These are phyloP conservation scores for Orthosia cruda DNA, from an alignment of 2,888 invertebrate genomes.

Conservation along the genomic window DNA sequence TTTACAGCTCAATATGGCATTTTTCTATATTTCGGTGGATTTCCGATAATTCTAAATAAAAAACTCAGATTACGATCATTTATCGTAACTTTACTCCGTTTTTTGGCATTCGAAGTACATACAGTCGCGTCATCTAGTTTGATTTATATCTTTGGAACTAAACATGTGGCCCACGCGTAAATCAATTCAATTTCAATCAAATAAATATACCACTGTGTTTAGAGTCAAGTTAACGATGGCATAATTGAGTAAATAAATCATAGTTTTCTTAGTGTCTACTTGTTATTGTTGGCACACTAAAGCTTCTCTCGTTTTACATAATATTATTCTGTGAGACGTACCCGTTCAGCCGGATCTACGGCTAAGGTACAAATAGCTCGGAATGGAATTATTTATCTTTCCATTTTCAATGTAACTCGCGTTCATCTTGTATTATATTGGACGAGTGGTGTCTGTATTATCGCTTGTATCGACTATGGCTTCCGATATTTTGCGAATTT, in stretches of 20 bases:
- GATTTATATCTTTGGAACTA: no score
- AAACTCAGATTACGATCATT: no score
- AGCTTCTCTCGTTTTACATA: constrained; percentile 71
- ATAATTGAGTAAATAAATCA: constrained; percentile 61
- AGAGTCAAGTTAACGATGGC: constrained; percentile 32
- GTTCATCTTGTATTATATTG: constrained; percentile 74
- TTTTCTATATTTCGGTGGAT: no score
- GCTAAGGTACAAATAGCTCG: constrained; percentile 72
- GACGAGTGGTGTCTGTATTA: constrained; percentile 65
- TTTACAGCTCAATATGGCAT: no score
- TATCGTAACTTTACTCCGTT: no score
- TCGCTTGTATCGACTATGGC: constrained; percentile 68
- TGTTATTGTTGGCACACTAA: constrained; percentile 71
- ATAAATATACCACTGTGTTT: background rate
- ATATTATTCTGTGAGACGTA: constrained; percentile 66
- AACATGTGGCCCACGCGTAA: background rate
- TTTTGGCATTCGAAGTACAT: no score
- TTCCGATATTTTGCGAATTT: constrained; percentile 70
- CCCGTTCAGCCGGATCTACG: constrained; percentile 61
- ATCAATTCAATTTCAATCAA: constrained; percentile 15
- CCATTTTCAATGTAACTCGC: constrained; percentile 71
- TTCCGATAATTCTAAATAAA: no score
- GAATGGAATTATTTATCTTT: constrained; percentile 78
- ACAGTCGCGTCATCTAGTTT: no score
- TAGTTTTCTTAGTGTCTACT: constrained; percentile 62